A percentile compares a stretch with the other conserved stretches of the same genome.
Evolutionary conservation across 1,140 invertebrate species (phyloP).

Genomic region (Caenorhabditis briggsae): DNA sequence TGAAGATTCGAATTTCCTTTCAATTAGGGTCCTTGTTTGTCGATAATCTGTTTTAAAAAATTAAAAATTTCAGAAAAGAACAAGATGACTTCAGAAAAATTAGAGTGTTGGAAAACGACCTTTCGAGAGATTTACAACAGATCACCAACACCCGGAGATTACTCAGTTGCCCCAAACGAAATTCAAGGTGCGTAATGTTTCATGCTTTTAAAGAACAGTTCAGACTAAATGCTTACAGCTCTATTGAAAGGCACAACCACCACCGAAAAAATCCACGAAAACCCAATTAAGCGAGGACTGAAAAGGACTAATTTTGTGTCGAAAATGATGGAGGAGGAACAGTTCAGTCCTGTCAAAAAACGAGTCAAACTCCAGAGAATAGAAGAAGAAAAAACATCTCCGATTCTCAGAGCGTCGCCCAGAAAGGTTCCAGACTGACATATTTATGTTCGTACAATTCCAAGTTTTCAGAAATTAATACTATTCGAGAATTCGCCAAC

Average conservation of each 20-base stretch:
- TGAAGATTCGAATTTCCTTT: no score
- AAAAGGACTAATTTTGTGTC: slow-evolving; percentile 9
- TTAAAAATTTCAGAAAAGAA: not conserved
- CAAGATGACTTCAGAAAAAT: not conserved
- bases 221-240: not conserved
- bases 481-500: not conserved
- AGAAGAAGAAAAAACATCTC: not conserved
- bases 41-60: no score
- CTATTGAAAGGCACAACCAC: not conserved
- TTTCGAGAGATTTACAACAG: slow-evolving; percentile 25
- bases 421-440: not conserved
- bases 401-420: not conserved
- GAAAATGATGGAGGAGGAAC: slow-evolving; percentile 44
- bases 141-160: not conserved
- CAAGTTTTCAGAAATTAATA: not conserved
- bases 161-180: slow-evolving; percentile 5
- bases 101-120: slow-evolving; percentile 15
- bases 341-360: slow-evolving; percentile 40
- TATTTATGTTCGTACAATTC: not conserved
- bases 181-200: not conserved
- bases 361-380: not conserved
- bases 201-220: not conserved
- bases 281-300: not conserved
- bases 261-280: not conserved
- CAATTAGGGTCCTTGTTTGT: no score